Conservation (phyloP, 2,888 invertebrate genomes). For the Ennomos fuscantarius region DNA sequence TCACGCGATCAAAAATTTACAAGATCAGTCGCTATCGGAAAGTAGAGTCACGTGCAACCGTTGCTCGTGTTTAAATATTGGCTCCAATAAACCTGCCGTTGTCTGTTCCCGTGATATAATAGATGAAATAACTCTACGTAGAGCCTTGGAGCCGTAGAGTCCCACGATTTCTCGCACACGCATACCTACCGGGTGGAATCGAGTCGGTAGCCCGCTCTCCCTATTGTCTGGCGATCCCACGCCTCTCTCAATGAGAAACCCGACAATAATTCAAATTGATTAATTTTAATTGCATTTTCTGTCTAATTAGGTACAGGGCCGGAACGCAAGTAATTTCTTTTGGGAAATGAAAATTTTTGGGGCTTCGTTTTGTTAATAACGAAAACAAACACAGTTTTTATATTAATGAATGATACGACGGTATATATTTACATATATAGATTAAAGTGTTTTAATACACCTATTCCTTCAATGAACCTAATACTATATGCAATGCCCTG, state of each 20-base stretch:
- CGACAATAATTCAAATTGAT: constrained; percentile 56
- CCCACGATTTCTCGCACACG: constrained; percentile 63
- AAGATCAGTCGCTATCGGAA: neutral
- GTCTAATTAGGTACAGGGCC: constrained; percentile 26
- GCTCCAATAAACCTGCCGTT: constrained; percentile 11
- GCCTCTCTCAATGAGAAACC: constrained; percentile 53
- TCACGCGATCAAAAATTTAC: neutral
- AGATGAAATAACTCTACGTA: constrained; percentile 36
- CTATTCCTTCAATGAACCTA: no score
- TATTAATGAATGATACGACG: no score
- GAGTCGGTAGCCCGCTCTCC: constrained; percentile 50
- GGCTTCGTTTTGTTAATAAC: neutral
- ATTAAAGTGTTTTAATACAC: no score
- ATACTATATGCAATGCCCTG: no score
- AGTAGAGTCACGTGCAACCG: constrained; percentile 3
- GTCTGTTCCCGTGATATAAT: constrained; percentile 8
- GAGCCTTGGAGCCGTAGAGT: constrained; percentile 37
- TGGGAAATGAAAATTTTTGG: neutral
- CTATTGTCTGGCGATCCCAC: constrained; percentile 72
- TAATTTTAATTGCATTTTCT: constrained; percentile 53
- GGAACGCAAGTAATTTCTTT: constrained; percentile 3
- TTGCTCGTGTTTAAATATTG: constrained; percentile 9
- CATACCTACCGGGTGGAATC: constrained; percentile 44
- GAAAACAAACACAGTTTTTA: no score
- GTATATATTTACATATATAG: no score